Conservation (phyloP, 2,113 vertebrate genomes). For the Serilophus lunatus region DNA sequence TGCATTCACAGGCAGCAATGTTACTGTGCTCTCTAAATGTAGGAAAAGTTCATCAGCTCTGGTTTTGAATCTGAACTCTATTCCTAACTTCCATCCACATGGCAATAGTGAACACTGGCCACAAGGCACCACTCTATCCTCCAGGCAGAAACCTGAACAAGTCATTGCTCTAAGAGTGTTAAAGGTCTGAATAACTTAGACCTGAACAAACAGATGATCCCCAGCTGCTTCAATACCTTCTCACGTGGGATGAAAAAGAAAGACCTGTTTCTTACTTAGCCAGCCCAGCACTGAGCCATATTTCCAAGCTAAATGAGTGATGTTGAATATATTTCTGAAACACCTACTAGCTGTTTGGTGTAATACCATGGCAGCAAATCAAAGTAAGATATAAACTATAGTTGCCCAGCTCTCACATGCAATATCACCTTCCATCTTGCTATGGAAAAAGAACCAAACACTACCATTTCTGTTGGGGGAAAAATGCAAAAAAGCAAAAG, state of each 20-base stretch:
- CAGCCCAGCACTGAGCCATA: neutral
- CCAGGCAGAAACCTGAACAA: neutral
- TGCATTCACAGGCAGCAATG: neutral
- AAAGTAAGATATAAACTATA: neutral
- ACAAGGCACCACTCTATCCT: neutral
- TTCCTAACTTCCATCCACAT: neutral
- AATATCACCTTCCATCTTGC: neutral
- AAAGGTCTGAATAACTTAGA: neutral
- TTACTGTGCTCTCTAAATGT: neutral
- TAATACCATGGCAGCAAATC: neutral
- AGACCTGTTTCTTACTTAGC: neutral
- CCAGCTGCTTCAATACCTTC: neutral
- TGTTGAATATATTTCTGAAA: neutral
- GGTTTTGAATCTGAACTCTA: neutral
- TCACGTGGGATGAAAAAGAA: neutral
- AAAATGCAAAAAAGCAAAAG: neutral
- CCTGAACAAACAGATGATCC: neutral
- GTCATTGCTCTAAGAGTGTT: neutral
- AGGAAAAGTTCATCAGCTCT: neutral
- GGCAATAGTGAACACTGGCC: neutral
- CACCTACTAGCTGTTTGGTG: neutral
- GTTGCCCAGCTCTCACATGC: neutral
- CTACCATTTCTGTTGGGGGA: neutral
- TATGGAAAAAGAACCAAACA: neutral
- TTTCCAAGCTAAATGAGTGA: neutral